phyloP scores from a whole-genome alignment of 2,113 vertebrate genomes.

The Dryoscopus gambensis region DNA sequence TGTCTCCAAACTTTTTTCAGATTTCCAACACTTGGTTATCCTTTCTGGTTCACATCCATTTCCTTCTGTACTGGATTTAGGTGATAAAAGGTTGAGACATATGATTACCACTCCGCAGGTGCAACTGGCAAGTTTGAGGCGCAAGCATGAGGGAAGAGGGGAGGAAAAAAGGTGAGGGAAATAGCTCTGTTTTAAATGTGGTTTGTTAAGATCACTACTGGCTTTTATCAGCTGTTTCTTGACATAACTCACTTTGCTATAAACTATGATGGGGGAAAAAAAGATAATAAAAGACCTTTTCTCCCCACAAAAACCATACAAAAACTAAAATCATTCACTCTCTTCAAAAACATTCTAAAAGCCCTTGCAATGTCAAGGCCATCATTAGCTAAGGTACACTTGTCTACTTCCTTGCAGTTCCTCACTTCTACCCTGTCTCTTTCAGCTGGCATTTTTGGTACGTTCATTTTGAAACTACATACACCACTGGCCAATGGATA shows the following conservation, averaged over 20 bases:
- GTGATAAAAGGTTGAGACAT: constrained; percentile 30
- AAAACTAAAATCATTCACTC: not conserved
- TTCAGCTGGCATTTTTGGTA: not conserved
- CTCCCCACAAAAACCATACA: not conserved
- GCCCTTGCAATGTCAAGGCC: not conserved
- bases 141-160: not conserved
- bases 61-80: constrained; percentile 27
- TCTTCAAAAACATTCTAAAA: not conserved
- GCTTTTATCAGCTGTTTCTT: constrained; percentile 25
- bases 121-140: not conserved
- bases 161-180: not conserved
- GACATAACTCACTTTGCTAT: not conserved
- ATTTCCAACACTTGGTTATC: constrained; percentile 46
- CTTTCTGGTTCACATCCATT: constrained; percentile 21
- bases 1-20: constrained; percentile 60
- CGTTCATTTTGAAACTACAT: not conserved
- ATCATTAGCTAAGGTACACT: not conserved
- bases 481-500: not conserved
- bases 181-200: not conserved
- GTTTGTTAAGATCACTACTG: not conserved
- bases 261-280: not conserved
- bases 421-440: not conserved
- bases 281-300: not conserved
- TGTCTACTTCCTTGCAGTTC: not conserved
- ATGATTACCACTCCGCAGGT: constrained; percentile 18